Percentiles rank a stretch among this genome's conserved stretches.
phyloP scores from a whole-genome alignment of 2,797 vertebrate genomes.

The Onychomys torridus region DNA sequence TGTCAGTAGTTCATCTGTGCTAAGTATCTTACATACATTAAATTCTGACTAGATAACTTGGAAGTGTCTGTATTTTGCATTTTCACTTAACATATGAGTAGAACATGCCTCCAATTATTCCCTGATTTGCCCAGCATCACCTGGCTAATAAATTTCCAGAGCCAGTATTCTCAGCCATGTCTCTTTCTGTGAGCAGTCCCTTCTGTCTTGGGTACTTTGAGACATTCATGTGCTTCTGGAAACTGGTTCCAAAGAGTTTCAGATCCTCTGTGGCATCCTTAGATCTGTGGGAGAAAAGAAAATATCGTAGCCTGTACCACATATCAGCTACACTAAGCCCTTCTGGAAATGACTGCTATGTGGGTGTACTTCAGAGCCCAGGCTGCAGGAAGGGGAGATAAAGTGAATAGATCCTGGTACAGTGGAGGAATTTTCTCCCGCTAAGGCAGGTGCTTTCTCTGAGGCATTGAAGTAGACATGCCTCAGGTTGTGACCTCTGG shows the following conservation, averaged over 20 bases:
- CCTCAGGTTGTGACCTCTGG: background rate
- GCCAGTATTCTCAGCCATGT: background rate
- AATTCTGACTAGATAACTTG: background rate
- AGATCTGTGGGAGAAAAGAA: background rate
- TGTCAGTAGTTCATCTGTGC: background rate
- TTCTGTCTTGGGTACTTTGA: background rate
- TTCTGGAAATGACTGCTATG: background rate
- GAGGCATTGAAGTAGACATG: background rate
- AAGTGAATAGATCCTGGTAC: background rate
- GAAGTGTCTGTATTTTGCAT: background rate
- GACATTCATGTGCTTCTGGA: background rate
- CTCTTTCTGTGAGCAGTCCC: background rate
- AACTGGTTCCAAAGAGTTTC: background rate
- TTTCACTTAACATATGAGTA: background rate
- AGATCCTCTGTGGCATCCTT: background rate
- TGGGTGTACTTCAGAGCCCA: background rate
- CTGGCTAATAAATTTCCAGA: background rate
- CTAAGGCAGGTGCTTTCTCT: background rate
- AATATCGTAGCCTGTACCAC: fast-evolving
- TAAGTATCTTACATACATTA: background rate
- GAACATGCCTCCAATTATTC: background rate
- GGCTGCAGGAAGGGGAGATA: background rate
- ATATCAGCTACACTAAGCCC: background rate
- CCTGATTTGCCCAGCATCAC: background rate
- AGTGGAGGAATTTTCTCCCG: background rate